Evolutionary conservation across 2,888 invertebrate species (phyloP).

Genomic region (Sarcophaga variegata): DNA sequence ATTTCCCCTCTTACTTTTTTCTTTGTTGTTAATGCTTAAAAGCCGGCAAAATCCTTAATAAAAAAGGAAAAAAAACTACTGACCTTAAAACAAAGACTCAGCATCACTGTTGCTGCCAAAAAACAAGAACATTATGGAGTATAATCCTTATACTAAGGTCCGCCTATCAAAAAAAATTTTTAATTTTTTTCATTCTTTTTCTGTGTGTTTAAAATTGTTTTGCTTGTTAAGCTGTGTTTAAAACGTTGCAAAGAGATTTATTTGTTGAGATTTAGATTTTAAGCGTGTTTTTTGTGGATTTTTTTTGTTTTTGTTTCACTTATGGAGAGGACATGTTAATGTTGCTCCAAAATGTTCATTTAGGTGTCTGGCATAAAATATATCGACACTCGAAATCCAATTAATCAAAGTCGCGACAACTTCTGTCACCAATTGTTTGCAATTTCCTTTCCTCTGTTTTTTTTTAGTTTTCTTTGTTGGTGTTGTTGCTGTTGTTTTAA

Average conservation of each 20-base stretch:
- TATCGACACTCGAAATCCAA: constrained; percentile 75
- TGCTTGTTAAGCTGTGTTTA: constrained; percentile 44
- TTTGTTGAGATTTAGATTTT: constrained; percentile 55
- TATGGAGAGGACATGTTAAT: constrained; percentile 45
- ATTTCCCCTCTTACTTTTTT: too few relatives aligned
- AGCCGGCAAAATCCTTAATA: too few relatives aligned
- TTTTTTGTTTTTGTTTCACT: not conserved
- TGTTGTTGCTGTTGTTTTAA: not conserved
- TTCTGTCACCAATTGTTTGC: constrained; percentile 72
- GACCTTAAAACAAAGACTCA: too few relatives aligned
- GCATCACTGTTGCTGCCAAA: too few relatives aligned
- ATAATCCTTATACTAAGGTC: not conserved
- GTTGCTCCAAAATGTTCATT: constrained; percentile 58
- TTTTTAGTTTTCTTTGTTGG: not conserved
- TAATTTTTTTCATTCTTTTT: not conserved
- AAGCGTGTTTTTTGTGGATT: constrained; percentile 43
- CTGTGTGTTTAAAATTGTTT: not conserved
- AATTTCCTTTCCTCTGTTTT: constrained; percentile 41
- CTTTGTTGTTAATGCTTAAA: too few relatives aligned
- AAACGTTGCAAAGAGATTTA: constrained; percentile 43
- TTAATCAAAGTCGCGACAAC: constrained; percentile 77
- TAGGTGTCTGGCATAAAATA: constrained; percentile 69
- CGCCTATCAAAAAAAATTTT: constrained; percentile 28
- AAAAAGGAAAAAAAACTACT: too few relatives aligned
- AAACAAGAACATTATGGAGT: too few relatives aligned